Evolutionary conservation across 2,797 vertebrate species (phyloP), one percentile per base, ranked within the genome.

Genomic region (Melanotaenia boesemani): DNA sequence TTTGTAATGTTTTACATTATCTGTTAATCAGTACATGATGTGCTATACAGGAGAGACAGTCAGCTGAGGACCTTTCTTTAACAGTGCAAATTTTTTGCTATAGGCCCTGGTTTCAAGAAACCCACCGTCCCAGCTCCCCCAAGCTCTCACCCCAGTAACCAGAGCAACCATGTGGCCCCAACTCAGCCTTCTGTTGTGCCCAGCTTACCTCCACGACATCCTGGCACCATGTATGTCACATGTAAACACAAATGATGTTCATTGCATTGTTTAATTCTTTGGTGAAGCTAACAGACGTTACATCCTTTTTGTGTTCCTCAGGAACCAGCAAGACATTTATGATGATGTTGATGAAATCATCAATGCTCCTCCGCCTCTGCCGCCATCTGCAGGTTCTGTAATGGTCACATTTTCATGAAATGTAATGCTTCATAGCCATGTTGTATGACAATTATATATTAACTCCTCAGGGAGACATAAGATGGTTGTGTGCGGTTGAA

Each of bases 151-250:
- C 85, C 76, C 30, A 86, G 86, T 84, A 92, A 59, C 83, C 84
- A 84, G 1, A 87, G 70, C 78, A 93, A 57, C 83, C 76, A 83
- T 0, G 39, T 63, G 26, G 41, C 80, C 54, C 85, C 72, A 0
- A 15, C 34, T 66, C 90, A 37, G 58, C 70, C 80, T 36, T 68
- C 75, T 2, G 54, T 80, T 2, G 65, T 90, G 34, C 94, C 94
- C 1, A 88, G 68, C 67, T 85, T 95, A 32, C 95, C 94, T 10
- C 93, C 93, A 3, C 84, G 94, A 68, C 91, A 91, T 44, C 68
- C 88, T 18, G 91, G 74, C 74, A 50, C 83, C 65, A 84, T 86
- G 95, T 95, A 79, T 90, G 87, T 72, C 30, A 15, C 58, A 36
- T 15, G 44, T 70, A 67, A 44, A 59, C 57, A 62, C 36, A 52